Percentiles rank a stretch among this genome's conserved stretches.
phyloP scores from a whole-genome alignment of 2,797 vertebrate genomes.

The Xenopus petersii region DNA sequence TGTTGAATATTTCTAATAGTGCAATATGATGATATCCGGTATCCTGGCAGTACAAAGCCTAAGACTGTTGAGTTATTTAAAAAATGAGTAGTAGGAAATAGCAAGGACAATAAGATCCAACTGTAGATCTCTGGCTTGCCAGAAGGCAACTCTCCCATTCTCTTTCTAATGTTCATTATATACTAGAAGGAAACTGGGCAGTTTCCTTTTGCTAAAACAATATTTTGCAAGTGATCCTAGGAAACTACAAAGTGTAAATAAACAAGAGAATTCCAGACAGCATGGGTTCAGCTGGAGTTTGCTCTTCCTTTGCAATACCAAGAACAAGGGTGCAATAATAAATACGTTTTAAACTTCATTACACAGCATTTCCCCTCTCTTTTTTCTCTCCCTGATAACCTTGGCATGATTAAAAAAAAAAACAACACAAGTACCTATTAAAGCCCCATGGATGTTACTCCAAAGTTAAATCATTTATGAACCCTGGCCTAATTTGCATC shows the following conservation, averaged over 20 bases:
- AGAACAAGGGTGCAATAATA: no score
- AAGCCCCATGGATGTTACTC: no score
- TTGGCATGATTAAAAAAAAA: no score
- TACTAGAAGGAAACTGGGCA: constrained; percentile 19
- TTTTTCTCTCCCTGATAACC: no score
- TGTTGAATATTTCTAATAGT: no score
- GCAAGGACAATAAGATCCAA: background rate
- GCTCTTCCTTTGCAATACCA: background rate
- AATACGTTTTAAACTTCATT: no score
- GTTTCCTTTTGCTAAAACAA: constrained; percentile 30
- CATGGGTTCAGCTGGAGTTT: constrained; percentile 17
- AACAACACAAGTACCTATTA: no score
- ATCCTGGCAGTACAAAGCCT: background rate
- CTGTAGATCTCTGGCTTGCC: background rate
- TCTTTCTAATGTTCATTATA: background rate
- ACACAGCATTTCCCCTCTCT: no score
- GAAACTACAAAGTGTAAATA: constrained; percentile 6
- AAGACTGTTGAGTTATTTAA: background rate
- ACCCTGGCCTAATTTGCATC: no score
- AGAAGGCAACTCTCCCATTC: constrained; percentile 3
- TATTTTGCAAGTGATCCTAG: constrained; percentile 21
- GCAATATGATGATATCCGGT: no score
- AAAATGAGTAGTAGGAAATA: background rate
- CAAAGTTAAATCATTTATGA: no score
- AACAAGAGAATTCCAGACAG: constrained; percentile 19